Evolutionary conservation across 2,113 vertebrate species (phyloP).

Genomic region (Mormoops blainvillei): DNA sequence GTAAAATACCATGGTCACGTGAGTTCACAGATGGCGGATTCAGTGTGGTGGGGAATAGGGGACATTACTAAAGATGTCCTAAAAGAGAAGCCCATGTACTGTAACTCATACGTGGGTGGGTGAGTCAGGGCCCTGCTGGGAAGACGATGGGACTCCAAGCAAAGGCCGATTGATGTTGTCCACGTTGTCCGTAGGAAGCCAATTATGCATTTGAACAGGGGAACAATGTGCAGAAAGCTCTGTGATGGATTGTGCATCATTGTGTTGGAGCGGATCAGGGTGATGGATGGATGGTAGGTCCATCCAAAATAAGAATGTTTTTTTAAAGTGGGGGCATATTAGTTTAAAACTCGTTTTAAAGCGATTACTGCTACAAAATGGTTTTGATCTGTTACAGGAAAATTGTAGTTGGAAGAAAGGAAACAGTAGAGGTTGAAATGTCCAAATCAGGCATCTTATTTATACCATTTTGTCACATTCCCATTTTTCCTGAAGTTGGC

Average conservation of each 20-base stretch:
- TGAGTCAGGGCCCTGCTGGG: not conserved
- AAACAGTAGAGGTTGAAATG: constrained; percentile 50
- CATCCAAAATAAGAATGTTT: constrained; percentile 31
- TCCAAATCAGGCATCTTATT: constrained; percentile 55
- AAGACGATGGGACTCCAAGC: not conserved
- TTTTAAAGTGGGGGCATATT: constrained; percentile 33
- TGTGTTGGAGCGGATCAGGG: not conserved
- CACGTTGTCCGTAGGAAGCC: not conserved
- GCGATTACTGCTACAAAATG: constrained; percentile 16
- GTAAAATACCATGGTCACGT: not conserved
- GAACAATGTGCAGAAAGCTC: constrained; percentile 51
- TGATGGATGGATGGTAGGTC: constrained; percentile 35
- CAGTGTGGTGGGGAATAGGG: not conserved
- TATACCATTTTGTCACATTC: constrained; percentile 39
- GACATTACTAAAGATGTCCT: not conserved
- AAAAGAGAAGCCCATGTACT: not conserved
- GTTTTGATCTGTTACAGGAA: constrained; percentile 49
- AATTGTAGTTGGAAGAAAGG: constrained; percentile 49
- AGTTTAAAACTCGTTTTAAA: constrained; percentile 45
- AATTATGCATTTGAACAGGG: constrained; percentile 5
- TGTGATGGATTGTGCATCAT: constrained; percentile 30
- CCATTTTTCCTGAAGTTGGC: constrained; percentile 56
- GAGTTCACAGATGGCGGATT: not conserved
- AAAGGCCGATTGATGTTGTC: not conserved
- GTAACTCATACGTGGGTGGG: not conserved